Evolutionary conservation across 2,888 invertebrate species (phyloP).

Genomic region (Tipula unca): DNA sequence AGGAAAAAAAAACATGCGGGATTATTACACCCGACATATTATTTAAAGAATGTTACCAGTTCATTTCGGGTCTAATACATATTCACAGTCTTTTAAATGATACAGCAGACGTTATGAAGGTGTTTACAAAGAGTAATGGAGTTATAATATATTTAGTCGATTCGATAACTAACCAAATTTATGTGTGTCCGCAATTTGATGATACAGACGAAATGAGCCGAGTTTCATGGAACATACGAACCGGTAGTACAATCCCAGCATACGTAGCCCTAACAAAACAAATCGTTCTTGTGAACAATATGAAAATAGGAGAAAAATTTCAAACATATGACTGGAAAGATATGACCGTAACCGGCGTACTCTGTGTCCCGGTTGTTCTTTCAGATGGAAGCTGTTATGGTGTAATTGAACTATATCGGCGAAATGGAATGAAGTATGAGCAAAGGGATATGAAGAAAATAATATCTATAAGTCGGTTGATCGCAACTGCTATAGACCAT

Average conservation of each 20-base stretch:
- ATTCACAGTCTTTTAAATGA: conserved; percentile 16
- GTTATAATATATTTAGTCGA: conserved; percentile 10
- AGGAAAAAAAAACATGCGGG: background rate
- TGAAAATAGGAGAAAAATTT: conserved; percentile 43
- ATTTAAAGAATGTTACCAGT: background rate
- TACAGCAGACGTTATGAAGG: background rate
- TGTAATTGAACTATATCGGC: conserved; percentile 40
- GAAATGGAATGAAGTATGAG: background rate
- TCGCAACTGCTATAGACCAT: conserved; percentile 42
- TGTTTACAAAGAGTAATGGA: background rate
- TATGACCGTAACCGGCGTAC: conserved; percentile 37
- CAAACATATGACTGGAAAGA: conserved; percentile 37
- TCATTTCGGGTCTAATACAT: conserved; percentile 4
- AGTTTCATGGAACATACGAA: background rate
- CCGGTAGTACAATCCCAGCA: conserved; percentile 47
- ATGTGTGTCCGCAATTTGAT: background rate
- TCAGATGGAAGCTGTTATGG: conserved; percentile 38
- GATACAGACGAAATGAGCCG: background rate
- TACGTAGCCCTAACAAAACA: conserved; percentile 51
- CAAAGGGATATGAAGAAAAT: conserved; percentile 36
- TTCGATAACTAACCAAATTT: conserved; percentile 31
- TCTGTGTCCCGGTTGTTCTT: conserved; percentile 42
- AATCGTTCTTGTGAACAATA: conserved; percentile 45
- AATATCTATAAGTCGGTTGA: conserved; percentile 39
- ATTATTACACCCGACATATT: background rate